Conservation (phyloP, 2,888 invertebrate species). For the Leptodirus hochenwartii region DNA sequence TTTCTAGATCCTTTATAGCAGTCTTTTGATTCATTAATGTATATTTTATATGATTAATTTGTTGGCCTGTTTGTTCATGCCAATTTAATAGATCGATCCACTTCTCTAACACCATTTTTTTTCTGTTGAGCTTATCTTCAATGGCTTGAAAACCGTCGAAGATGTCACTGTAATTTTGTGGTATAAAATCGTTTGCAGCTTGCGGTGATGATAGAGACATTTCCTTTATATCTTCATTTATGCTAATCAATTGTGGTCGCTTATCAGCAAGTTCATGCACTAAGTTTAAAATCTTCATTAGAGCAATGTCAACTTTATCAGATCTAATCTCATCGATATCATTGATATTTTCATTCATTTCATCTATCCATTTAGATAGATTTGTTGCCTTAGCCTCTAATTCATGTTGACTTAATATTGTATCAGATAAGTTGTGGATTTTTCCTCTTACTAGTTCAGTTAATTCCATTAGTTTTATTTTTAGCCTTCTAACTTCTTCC, state of each 20-base stretch:
- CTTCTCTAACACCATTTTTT: slow-evolving; percentile 56
- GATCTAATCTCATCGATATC: slow-evolving; percentile 66
- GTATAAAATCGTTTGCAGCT: slow-evolving; percentile 52
- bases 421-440: slow-evolving; percentile 66
- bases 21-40: slow-evolving; percentile 61
- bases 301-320: slow-evolving; percentile 59
- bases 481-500: slow-evolving; percentile 53
- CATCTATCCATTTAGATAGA: slow-evolving; percentile 65
- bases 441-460: slow-evolving; percentile 58
- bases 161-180: slow-evolving; percentile 56
- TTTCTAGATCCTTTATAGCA: slow-evolving; percentile 47
- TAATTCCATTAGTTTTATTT: slow-evolving; percentile 51
- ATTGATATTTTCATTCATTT: slow-evolving; percentile 48
- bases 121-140: slow-evolving; percentile 53
- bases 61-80: slow-evolving; percentile 63
- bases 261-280: slow-evolving; percentile 75
- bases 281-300: slow-evolving; percentile 62
- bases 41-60: slow-evolving; percentile 61
- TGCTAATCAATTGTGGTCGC: slow-evolving; percentile 54
- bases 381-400: slow-evolving; percentile 61
- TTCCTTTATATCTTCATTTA: slow-evolving; percentile 69
- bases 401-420: slow-evolving; percentile 65
- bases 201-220: slow-evolving; percentile 50
- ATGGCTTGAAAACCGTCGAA: slow-evolving; percentile 61
- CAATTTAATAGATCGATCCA: slow-evolving; percentile 71